Base-by-base conservation (phyloP, 2,797 vertebrate species). In the Oophaga sylvatica region DNA sequence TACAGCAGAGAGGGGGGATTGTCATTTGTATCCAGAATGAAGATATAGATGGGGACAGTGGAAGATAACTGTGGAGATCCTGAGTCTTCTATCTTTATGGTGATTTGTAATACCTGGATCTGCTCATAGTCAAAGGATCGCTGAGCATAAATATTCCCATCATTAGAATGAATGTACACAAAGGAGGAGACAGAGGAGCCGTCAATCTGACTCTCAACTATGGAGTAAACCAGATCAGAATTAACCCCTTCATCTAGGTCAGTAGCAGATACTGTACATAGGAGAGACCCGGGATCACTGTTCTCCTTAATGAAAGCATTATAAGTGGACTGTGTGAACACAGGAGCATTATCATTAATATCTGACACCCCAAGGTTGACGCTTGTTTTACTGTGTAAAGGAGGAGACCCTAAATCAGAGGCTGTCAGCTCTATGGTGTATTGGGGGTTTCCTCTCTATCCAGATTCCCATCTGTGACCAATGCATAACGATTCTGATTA, bases 271-370 rank as follows among this genome's bases (percentile, higher is more conserved):
- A 99, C 95, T 0, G 93, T 94, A 87, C 96, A 94, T 10, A 99
- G 95, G 19, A 96, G 95, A 75, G 95, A 91, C 89, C 96, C 63
- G 0, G 96, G 96, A 1, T 94, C 93, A 81, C 96, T 97, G 92
- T 98, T 99, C 92, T 99, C 98, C 0, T 90, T 91, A 73, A 99
- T 92, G 83, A 98, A 97, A 88, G 97, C 96, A 0, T 96, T 97
- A 84, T 99, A 99, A 90, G 96, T 96, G 60, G 93, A 91, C 92
- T 98, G 97, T 26, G 26, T 26, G 26, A 26, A 26, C 26, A 26
- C 26, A 0, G 26, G 26, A 26, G 26, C 26, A 26, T 26, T 26
- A 26, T 26, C 26, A 26, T 26, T 26, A 26, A 26, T 26, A 26
- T 26, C 26, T 26, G 26, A 26, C 26, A 26, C 26, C 26, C 26